Conservation (phyloP, 1,140 invertebrate species). For the Nylanderia fulva region DNA sequence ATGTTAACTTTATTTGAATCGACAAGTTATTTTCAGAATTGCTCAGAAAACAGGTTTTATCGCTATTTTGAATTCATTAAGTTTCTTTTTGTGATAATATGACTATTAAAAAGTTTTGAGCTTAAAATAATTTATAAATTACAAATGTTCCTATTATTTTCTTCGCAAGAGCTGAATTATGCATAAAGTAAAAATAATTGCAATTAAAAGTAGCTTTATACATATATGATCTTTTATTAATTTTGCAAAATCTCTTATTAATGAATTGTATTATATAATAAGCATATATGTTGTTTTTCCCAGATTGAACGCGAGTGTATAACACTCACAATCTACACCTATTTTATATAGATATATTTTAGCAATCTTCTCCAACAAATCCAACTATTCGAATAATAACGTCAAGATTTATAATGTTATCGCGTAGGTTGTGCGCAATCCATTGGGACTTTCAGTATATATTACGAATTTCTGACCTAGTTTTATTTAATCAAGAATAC, state of each 20-base stretch:
- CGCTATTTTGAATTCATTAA: background rate
- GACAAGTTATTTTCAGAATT: too few species aligned
- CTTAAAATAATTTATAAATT: background rate
- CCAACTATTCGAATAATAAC: constrained; percentile 9
- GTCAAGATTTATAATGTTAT: background rate
- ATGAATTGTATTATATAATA: background rate
- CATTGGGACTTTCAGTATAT: constrained; percentile 15
- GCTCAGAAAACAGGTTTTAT: background rate
- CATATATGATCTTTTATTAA: too few species aligned
- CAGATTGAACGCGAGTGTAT: background rate
- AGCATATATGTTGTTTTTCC: background rate
- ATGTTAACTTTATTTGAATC: background rate
- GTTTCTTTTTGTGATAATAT: background rate
- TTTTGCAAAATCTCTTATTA: background rate
- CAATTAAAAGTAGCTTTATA: background rate
- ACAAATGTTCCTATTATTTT: background rate
- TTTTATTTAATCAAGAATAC: constrained; percentile 16
- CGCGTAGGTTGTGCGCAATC: background rate
- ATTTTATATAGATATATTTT: background rate
- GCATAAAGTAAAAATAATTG: background rate
- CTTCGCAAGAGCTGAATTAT: background rate
- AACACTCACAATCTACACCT: background rate
- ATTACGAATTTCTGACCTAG: constrained; percentile 38
- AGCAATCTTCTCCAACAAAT: background rate
- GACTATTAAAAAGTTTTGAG: background rate